These are phyloP conservation scores for Lytechinus variegatus DNA, from an alignment of 35 echinoderm and acorn worm species.

Conservation along the genomic window DNA sequence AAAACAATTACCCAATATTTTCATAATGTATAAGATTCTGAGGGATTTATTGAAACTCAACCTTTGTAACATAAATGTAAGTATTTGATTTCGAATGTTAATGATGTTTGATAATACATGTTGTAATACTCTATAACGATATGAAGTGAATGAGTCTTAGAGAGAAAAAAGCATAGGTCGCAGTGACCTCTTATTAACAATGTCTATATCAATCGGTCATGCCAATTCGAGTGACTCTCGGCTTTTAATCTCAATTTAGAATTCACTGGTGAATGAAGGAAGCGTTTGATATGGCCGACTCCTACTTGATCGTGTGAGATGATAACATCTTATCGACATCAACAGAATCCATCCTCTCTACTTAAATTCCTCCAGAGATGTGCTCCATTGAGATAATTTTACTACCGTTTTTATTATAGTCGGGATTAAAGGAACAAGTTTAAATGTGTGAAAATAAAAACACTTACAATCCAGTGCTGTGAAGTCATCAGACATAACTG, in stretches of 20 bases:
- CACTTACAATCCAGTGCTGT: not conserved
- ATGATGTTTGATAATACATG: no score
- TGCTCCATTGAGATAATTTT: not conserved
- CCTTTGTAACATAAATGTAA: no score
- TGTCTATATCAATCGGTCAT: not conserved
- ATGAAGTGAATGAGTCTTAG: no score
- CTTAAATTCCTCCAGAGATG: conserved; percentile 18
- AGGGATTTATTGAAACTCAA: no score
- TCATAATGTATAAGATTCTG: no score
- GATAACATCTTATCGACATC: not conserved
- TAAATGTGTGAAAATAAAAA: not conserved
- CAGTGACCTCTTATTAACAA: not conserved
- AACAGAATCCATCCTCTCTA: not conserved
- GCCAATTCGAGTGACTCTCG: not conserved
- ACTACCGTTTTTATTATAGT: not conserved
- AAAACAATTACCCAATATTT: no score
- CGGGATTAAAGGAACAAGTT: not conserved
- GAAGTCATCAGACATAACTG: no score
- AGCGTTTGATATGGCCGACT: not conserved
- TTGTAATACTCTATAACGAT: no score
- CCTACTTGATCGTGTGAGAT: not conserved
- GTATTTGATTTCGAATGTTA: no score
- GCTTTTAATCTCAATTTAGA: not conserved
- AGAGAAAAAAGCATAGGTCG: not conserved
- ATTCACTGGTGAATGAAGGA: not conserved